Base-by-base conservation (phyloP, 2,113 vertebrate genomes). In the Engraulis encrasicolus region DNA sequence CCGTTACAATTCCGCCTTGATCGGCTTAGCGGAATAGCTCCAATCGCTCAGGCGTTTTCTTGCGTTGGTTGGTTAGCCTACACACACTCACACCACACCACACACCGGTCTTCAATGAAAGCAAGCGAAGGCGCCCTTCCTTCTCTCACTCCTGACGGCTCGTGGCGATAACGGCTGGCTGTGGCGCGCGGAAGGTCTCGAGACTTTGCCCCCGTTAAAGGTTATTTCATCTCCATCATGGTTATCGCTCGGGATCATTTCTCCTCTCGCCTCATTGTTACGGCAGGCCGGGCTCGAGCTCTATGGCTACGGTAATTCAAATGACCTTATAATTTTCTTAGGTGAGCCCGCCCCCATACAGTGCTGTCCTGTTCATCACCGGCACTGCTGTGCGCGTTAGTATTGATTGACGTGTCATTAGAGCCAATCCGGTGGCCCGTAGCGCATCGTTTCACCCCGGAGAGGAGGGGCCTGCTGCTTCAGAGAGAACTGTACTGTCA, bases 241-340 rank as follows among this genome's bases (percentile, higher is more conserved):
- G 82, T 82, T 78, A 80, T 87, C 50, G 34, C 31, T 80, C n/a
- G 48, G 85, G 85, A 88, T 85, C 18, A 79, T 78, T 74, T 92
- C 86, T 88, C n/a, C n/a, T n/a, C 81, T 54, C 40, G 78, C 31
- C 85, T 85, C 90, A 91, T 93, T 87, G 88, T 89, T 83, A 50
- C 86, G 82, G 88, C 81, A 54, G 89, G n/a, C n/a, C n/a, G n/a
- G n/a, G n/a, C n/a, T n/a, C n/a, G n/a, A n/a, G 78, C 86, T 82
- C 88, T 79, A 87, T 52, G 85, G 85, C 89, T 86, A 85, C 85
- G 89, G 90, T 91, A 95, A 93, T 95, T 95, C 94, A 93, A 94
- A 95, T 94, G 95, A 95, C 95, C 95, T 95, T 96, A 95, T 94
- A 91, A 94, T 94, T 95, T 94, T 92, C 92, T 90, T 85, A 91